These are phyloP conservation scores for Eurypyga helias DNA, from an alignment of 2,113 vertebrate genomes.

Conservation along the genomic window DNA sequence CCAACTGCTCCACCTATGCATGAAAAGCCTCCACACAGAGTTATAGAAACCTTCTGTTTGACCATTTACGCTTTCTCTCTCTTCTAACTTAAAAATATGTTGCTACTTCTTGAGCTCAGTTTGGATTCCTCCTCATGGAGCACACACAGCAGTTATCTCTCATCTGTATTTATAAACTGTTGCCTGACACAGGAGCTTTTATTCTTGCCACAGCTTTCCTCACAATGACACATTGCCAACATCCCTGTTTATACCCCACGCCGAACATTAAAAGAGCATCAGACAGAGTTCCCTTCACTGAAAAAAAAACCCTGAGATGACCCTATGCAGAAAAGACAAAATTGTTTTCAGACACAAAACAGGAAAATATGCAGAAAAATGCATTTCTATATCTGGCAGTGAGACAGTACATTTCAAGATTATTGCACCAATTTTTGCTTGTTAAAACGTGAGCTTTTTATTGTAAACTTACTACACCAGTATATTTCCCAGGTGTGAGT, in stretches of 20 bases:
- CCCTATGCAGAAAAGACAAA: not conserved
- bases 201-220: not conserved
- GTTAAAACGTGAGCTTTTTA: slow-evolving; percentile 12
- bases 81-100: not conserved
- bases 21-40: not conserved
- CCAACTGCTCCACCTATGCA: rapidly evolving
- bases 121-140: not conserved
- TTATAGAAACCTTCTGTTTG: not conserved
- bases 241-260: not conserved
- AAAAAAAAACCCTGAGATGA: not conserved
- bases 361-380: not conserved
- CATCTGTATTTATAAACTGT: not conserved
- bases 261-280: not conserved
- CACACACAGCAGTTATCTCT: not conserved
- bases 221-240: not conserved
- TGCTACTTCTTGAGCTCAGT: not conserved
- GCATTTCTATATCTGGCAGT: not conserved
- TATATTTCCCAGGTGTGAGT: slow-evolving; percentile 45
- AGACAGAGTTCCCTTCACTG: not conserved
- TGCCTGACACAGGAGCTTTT: slow-evolving; percentile 2
- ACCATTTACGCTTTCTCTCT: not conserved
- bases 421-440: slow-evolving; percentile 3
- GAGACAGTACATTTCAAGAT: not conserved
- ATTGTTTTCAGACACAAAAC: not conserved
- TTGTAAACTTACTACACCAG: slow-evolving; percentile 2